Base-by-base conservation (phyloP, 2,113 vertebrate genomes). In the Peromyscus californicus region DNA sequence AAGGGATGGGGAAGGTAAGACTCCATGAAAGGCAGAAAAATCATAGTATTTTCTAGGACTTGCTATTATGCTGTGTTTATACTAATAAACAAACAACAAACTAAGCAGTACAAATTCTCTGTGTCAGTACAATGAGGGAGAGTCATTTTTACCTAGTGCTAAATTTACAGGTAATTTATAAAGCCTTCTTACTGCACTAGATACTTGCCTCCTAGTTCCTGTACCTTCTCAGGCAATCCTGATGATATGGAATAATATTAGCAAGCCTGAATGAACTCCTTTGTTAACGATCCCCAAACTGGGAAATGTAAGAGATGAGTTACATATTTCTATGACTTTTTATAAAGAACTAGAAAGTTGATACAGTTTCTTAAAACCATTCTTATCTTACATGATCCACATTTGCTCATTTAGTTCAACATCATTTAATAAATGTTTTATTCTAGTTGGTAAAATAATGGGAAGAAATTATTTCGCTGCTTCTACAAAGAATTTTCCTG, bases 391-490 rank as follows among this genome's bases (percentile, higher is more conserved):
- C 9, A 17, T 79, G 42, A 29, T 91, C 21, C 74, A 19, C 13
- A 1, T 86, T 95, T 88, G 78, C 42, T 95, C 90, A 87, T 91
- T 45, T 21, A 85, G 39, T 96, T 96, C 84, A 87, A 65, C 1
- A 42, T 90, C 33, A 80, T 85, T 94, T 96, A 93, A n/a, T 74
- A 65, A 96, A 80, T 94, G 63, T 72, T 80, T 93, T 94, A 91
- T 96, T 97, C 42, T 75, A 84, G 54, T 75, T 70, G 74, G 45
- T 97, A 79, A 98, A 97, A 90, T 95, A 97, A 95, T 69, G 22
- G 78, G 33, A 89, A 74, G 59, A 24, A 96, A 80, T 89, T 95
- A 91, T 26, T 95, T 97, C 75, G 29, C 33, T 94, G 48, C 5
- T 5, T 94, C 57, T 83, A 51, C 21, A 75, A 96, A 89, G 92